A percentile compares a stretch with the other conserved stretches of the same genome.
Evolutionary conservation across 1,140 invertebrate genomes (phyloP).

Genomic region (Drosophila pruinosa): DNA sequence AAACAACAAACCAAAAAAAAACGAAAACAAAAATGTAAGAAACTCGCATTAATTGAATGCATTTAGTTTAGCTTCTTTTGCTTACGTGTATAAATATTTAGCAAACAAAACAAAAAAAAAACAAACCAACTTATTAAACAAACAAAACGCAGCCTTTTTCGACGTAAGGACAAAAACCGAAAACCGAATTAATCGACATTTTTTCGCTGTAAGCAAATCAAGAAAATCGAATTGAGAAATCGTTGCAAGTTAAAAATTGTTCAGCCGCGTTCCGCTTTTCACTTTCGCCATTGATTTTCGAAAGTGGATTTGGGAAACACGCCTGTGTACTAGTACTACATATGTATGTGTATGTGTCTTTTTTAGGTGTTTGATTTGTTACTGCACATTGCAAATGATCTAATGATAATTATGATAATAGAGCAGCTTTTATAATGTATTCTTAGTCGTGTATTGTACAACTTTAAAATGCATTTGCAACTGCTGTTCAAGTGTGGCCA

Average conservation of each 20-base stretch:
- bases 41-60: constrained; percentile 58
- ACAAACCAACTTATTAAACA: neutral
- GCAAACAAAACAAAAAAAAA: constrained; percentile 21
- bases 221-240: constrained; percentile 14
- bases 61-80: constrained; percentile 67
- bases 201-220: constrained; percentile 31
- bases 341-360: constrained; percentile 3
- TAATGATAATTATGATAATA: constrained; percentile 20
- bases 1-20: neutral
- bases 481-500: constrained; percentile 5
- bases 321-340: neutral
- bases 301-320: neutral
- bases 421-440: constrained; percentile 25
- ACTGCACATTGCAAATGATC: constrained; percentile 19
- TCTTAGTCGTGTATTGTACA: constrained; percentile 15
- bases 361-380: constrained; percentile 19
- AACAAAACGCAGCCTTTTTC: constrained; percentile 41
- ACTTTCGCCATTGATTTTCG: neutral
- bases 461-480: constrained; percentile 9
- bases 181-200: neutral
- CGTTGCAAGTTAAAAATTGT: constrained; percentile 20
- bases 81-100: constrained; percentile 41
- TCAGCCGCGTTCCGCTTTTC: neutral
- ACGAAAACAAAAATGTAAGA: constrained; percentile 16
- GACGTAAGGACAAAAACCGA: constrained; percentile 16